Evolutionary conservation across 1,140 invertebrate species (phyloP), one percentile per base, ranked within the genome.

Genomic region (Ceratina japonica): DNA sequence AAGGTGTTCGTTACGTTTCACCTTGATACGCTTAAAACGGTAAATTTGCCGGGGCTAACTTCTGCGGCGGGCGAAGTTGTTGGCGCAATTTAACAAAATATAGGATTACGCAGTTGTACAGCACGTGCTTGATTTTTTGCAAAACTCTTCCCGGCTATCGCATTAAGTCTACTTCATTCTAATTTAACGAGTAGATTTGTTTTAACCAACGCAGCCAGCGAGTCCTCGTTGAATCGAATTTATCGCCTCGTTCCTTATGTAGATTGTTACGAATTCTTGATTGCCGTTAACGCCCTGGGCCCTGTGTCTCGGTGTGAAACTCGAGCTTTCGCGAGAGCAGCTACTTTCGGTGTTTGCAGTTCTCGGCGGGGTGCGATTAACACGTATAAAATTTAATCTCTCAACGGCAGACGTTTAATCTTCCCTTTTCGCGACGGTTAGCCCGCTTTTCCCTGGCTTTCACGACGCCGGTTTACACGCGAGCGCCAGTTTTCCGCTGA

Each of bases 111-210:
- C 68, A 77, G 70, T 3, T 54, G 54, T 51, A 18, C 58, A 58
- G 24, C 15, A 44, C 37, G 37, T 44, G 37, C 5, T 56, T 74
- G 76, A 82, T 82, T 82, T 84, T 82, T 68, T 62, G 62, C 3
- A 44, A 68, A n/a, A 22, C 52, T 52, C 20, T 24, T 68, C 51
- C 65, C 13, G 2, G 7, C 31, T 49, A 49, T 75, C 63, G 20
- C 52, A 4, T 75, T 75, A 58, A 31, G 7, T 8, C 12, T 7
- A 4, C 13, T 13, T 18, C 31, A 20, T 44, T 59, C 31, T 37
- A 49, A 10, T 68, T 22, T 7, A 58, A 18, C 1, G 22, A 12
- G 1, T 58, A 51, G 31, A 54, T 68, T 68, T 27, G 31, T 18
- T 66, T 54, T 13, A 16, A 16, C 0, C 4, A 12, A 20, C 31